These are phyloP conservation scores for Trichogramma pretiosum DNA, from an alignment of 1,140 invertebrate species.

Conservation along the genomic window DNA sequence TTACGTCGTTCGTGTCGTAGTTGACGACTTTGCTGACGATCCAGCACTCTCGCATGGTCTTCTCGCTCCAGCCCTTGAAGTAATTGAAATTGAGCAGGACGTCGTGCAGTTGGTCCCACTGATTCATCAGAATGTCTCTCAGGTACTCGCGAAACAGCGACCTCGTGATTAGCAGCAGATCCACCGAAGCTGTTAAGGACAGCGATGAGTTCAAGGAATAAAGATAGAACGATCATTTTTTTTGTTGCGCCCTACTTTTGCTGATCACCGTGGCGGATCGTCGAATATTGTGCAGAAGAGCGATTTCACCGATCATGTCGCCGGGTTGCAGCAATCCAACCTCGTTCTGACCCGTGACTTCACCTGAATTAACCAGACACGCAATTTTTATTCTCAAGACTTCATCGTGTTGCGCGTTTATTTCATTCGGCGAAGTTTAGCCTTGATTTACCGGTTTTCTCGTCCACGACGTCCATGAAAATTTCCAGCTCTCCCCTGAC, in stretches of 20 bases:
- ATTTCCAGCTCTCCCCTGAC: conserved; percentile 48
- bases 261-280: conserved; percentile 50
- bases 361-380: conserved; percentile 17
- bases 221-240: neutral
- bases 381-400: too few species aligned
- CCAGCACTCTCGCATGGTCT: conserved; percentile 51
- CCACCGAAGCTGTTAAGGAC: conserved; percentile 40
- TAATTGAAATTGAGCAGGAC: conserved; percentile 55
- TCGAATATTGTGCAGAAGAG: conserved; percentile 50
- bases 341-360: conserved; percentile 19
- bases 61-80: conserved; percentile 52
- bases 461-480: conserved; percentile 43
- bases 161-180: conserved; percentile 46
- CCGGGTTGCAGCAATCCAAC: conserved; percentile 36
- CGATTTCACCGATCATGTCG: conserved; percentile 55
- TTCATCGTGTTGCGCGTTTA: too few species aligned
- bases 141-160: conserved; percentile 53
- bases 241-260: conserved; percentile 34
- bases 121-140: conserved; percentile 45
- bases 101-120: conserved; percentile 52
- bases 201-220: neutral
- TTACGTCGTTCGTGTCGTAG: conserved; percentile 48
- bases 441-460: conserved; percentile 32
- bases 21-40: conserved; percentile 53
- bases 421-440: neutral